phyloP scores from a whole-genome alignment of 2,113 vertebrate species.

The Dascyllus trimaculatus region DNA sequence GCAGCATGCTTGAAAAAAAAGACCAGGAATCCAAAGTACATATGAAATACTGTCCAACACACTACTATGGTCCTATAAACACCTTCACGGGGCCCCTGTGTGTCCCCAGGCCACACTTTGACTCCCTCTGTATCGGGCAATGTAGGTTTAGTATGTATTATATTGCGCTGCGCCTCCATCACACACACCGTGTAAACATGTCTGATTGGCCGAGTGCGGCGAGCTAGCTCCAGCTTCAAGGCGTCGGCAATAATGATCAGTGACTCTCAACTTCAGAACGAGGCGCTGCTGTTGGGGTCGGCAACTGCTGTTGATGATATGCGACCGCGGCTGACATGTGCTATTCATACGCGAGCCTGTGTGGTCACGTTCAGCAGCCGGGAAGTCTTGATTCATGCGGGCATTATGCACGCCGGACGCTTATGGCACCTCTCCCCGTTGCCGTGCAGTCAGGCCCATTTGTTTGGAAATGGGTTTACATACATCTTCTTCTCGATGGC shows the following conservation, averaged over 20 bases:
- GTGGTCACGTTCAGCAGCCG: slow-evolving; percentile 74
- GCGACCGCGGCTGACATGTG: slow-evolving; percentile 44
- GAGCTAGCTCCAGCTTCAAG: slow-evolving; percentile 35
- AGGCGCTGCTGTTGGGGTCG: slow-evolving; percentile 29
- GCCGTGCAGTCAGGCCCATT: slow-evolving; percentile 74
- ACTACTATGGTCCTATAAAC: not conserved
- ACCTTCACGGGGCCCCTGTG: not conserved
- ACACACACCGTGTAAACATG: slow-evolving; percentile 11
- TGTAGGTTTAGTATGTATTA: slow-evolving; percentile 14
- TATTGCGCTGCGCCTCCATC: not conserved
- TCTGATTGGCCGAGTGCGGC: slow-evolving; percentile 1
- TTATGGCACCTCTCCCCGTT: slow-evolving; percentile 77
- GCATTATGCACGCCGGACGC: slow-evolving; percentile 77
- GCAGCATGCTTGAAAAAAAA: not conserved
- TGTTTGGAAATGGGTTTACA: slow-evolving; percentile 83
- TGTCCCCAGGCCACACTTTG: slow-evolving; percentile 35
- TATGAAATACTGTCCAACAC: not conserved
- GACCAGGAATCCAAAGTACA: no score
- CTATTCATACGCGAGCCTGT: slow-evolving; percentile 69
- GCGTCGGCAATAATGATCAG: slow-evolving; percentile 31
- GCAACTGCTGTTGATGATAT: slow-evolving; percentile 41
- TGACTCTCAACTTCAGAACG: slow-evolving; percentile 18
- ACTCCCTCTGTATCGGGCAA: not conserved
- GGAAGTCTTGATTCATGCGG: slow-evolving; percentile 79
- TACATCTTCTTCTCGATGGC: slow-evolving; percentile 76